A percentile compares a stretch with the other conserved stretches of the same genome.
Evolutionary conservation across 1,140 invertebrate species (phyloP).

Genomic region (Odontomachus brunneus): DNA sequence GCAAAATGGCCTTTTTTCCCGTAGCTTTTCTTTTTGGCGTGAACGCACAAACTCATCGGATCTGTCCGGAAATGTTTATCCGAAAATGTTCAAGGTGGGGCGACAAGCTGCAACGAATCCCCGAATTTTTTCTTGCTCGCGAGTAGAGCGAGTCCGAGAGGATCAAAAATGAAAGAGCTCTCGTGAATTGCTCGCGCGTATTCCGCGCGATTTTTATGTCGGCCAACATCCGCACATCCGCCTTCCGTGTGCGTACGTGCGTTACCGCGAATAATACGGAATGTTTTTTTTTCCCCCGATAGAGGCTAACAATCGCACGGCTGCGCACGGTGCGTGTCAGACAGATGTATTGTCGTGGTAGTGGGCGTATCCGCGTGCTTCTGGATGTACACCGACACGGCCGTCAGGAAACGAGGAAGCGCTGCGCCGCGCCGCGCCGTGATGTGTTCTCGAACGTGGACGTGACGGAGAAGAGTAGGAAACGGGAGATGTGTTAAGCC

Average conservation of each 20-base stretch:
- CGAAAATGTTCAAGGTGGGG: not conserved
- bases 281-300: slow-evolving; percentile 56
- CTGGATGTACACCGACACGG: slow-evolving; percentile 56
- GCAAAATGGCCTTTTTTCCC: not conserved
- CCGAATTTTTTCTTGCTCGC: not conserved
- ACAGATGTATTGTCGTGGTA: slow-evolving; percentile 51
- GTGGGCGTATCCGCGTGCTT: slow-evolving; percentile 62
- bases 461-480: slow-evolving; percentile 53
- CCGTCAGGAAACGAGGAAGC: slow-evolving; percentile 52
- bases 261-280: slow-evolving; percentile 60
- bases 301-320: slow-evolving; percentile 70
- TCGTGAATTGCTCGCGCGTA: not conserved
- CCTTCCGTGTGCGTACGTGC: slow-evolving; percentile 56
- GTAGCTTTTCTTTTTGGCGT: not conserved
- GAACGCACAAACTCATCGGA: not conserved
- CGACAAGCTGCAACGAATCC: not conserved
- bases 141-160: not conserved
- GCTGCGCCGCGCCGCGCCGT: slow-evolving; percentile 14
- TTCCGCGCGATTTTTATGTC: slow-evolving; percentile 51
- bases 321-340: slow-evolving; percentile 74
- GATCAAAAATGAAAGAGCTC: not conserved
- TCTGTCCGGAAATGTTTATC: slow-evolving; percentile 1
- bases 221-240: slow-evolving; percentile 47
- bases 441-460: slow-evolving; percentile 5
- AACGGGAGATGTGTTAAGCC: slow-evolving; percentile 43